Percentiles rank a stretch among this genome's conserved stretches.
phyloP scores from a whole-genome alignment of 1,140 invertebrate species.

The Dryas iulia region DNA sequence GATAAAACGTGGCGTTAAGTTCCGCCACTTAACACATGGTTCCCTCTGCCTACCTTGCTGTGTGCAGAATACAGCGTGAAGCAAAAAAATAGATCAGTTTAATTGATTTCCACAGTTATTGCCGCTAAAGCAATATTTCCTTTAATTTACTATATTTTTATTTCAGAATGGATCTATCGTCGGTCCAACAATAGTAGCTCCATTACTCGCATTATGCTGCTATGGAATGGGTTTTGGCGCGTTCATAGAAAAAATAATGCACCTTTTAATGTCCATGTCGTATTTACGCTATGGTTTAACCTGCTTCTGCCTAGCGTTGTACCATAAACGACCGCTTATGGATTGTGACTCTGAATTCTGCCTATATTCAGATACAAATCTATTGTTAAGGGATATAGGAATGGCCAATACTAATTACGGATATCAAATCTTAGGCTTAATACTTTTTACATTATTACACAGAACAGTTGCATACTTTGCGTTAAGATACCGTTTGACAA shows the following conservation, averaged over 20 bases:
- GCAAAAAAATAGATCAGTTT: no score
- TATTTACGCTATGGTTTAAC: slow-evolving; percentile 82
- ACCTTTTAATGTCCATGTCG: slow-evolving; percentile 81
- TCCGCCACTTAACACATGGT: no score
- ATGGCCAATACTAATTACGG: slow-evolving; percentile 60
- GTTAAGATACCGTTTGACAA: slow-evolving; percentile 66
- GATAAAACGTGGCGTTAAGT: no score
- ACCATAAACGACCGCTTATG: slow-evolving; percentile 58
- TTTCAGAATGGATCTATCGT: slow-evolving; percentile 83
- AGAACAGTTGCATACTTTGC: slow-evolving; percentile 71
- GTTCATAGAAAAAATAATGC: slow-evolving; percentile 80
- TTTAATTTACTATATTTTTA: background rate
- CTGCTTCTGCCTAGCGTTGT: slow-evolving; percentile 70
- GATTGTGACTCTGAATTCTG: slow-evolving; percentile 72
- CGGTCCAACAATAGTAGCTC: slow-evolving; percentile 81
- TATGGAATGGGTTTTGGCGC: slow-evolving; percentile 84
- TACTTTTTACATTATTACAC: slow-evolving; percentile 70
- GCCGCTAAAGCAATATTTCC: no score
- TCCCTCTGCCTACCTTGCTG: no score
- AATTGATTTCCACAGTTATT: no score
- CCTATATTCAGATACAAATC: slow-evolving; percentile 81
- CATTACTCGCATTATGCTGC: slow-evolving; percentile 82
- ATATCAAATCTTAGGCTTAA: slow-evolving; percentile 67
- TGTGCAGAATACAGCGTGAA: no score
- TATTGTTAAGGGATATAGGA: slow-evolving; percentile 78